Base-by-base conservation (phyloP, 2,113 vertebrate genomes). In the Vombatus ursinus region DNA sequence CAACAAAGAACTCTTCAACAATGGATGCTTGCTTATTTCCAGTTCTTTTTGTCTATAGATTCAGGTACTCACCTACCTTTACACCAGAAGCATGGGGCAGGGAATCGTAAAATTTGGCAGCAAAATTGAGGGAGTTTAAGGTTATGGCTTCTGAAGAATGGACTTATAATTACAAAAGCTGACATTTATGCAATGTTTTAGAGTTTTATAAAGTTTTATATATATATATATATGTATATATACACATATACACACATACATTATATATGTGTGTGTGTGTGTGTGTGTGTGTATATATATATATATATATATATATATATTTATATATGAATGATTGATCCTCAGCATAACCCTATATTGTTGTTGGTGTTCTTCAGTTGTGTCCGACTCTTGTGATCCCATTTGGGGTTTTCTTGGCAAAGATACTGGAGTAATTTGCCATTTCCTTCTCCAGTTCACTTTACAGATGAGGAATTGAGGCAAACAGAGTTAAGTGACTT, bases 11-110 rank as follows among this genome's bases (percentile, higher is more conserved):
- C 90, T 92, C 90, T 54, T 95, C 94, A 90, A 53, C 14, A 14
- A 50, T 47, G 47, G 52, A 94, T 49, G n/a, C 50, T 95, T 92
- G 89, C 89, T 94, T 94, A 77, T 6, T 77, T n/a, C 31, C 57
- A 68, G 11, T 68, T 37, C 19, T 68, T 28, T 68, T 68, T 68
- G 28, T 26, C 57, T 68, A 5, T 37, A 68, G 28, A 68, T 68
- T 68, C 10, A 68, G 57, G 1, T 68, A 37, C 57, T 2, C 2
- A 37, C 22, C 51, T 53, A 52, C 48, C 51, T 93, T 90, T 19
- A 44, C 44, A 26, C n/a, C 22, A 61, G 50, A 93, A 92, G 50
- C 50, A 84, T 50, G 95, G 90, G 49, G 12, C 68, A 89, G 49
- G 89, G 25, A 53, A 53, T 47, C 89, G 37, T 77, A 77, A 4